These are phyloP conservation scores for Augiades crinisus DNA, from an alignment of 2,888 invertebrate genomes.

Conservation along the genomic window DNA sequence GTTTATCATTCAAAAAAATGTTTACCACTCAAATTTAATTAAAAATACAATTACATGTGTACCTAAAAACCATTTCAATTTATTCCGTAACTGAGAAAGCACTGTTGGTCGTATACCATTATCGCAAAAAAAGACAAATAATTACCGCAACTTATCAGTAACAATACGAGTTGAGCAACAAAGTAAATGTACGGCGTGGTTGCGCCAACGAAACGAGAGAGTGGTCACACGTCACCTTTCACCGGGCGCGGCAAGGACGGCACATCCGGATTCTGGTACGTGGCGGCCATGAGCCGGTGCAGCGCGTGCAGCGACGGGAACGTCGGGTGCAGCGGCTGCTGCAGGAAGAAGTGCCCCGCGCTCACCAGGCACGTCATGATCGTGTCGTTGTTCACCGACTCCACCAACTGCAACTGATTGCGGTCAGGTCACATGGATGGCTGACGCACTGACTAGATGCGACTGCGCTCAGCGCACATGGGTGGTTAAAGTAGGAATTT, in stretches of 20 bases:
- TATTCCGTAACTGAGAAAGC: too few relatives aligned
- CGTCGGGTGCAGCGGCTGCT: slow-evolving; percentile 97
- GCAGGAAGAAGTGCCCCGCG: slow-evolving; percentile 95
- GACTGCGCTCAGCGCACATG: too few relatives aligned
- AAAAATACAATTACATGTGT: too few relatives aligned
- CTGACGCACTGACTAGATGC: too few relatives aligned
- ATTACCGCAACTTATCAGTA: not conserved
- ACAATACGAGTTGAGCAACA: not conserved
- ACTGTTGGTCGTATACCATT: too few relatives aligned
- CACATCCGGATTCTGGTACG: slow-evolving; percentile 89
- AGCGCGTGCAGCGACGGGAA: slow-evolving; percentile 91
- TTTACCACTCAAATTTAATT: too few relatives aligned
- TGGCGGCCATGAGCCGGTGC: slow-evolving; percentile 90
- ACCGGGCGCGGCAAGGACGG: slow-evolving; percentile 91
- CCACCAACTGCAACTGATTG: slow-evolving; percentile 88
- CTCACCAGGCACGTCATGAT: slow-evolving; percentile 92
- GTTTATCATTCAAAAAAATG: too few relatives aligned
- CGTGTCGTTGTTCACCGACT: slow-evolving; percentile 96
- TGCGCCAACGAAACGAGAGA: not conserved
- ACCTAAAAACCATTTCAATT: too few relatives aligned
- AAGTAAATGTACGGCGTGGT: not conserved
- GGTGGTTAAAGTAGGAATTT: too few relatives aligned
- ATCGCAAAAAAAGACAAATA: not conserved
- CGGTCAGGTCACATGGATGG: too few relatives aligned
- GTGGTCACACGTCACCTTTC: slow-evolving; percentile 79